Evolutionary conservation across 2,888 invertebrate species (phyloP), one percentile per base, ranked within the genome.

Genomic region (Gari tellinella): DNA sequence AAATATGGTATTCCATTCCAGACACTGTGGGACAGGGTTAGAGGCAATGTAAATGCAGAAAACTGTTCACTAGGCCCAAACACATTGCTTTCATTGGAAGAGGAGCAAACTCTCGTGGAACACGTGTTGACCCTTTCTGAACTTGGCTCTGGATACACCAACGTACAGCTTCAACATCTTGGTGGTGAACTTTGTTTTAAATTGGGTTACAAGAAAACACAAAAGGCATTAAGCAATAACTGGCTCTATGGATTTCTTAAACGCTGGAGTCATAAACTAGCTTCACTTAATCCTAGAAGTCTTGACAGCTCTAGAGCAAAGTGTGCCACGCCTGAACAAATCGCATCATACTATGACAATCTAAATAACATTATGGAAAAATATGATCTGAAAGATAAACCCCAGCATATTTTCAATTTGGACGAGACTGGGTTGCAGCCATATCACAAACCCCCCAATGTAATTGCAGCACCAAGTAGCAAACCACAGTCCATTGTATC

Each of bases 371-470:
- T 46, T 19, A 4, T 69, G 12, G 48, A 40, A n/a, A 67, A 49
- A 40, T 48, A 70, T 38, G n/a, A n/a, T n/a, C n/a, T n/a, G n/a
- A n/a, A n/a, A n/a, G n/a, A n/a, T n/a, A n/a, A n/a, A n/a, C n/a
- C 70, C 7, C 62, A 66, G 12, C 25, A 55, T 7, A 66, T 70
- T 19, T 67, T 46, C 19, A 72, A 70, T 43, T 37, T 62, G 2
- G 67, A 72, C 60, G 70, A 75, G 46, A 75, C 65, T 26, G 66
- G 70, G 41, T 70, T 15, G 52, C n/a, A n/a, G n/a, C n/a, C n/a
- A n/a, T n/a, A n/a, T n/a, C n/a, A n/a, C n/a, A n/a, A n/a, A n/a
- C n/a, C 66, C 12, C 46, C 63, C 12, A 31, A 17, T 37, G 40
- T 65, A 17, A 38, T 69, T 38, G 63, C 68, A 19, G 55, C 37